Base-by-base conservation (phyloP, 2,888 invertebrate genomes). In the Odontocolon sp. region DNA sequence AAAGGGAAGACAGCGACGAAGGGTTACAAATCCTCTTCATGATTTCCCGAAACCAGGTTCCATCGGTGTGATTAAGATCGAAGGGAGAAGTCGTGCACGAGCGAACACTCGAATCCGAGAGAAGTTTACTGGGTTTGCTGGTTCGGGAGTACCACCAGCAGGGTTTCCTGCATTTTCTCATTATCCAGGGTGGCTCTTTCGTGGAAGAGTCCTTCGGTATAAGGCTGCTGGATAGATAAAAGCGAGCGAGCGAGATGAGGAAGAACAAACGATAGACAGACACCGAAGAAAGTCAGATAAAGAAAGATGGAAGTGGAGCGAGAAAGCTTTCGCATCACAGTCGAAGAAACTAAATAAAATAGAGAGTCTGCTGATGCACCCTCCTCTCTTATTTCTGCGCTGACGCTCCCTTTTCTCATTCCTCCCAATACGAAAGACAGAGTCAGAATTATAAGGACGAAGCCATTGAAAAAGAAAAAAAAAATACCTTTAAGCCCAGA, bases 141-240 rank as follows among this genome's bases (percentile, higher is more conserved):
- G 75, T 77, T 26, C 26, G 31, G 50, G 23, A 28, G 52, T 52
- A 36, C 45, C 31, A 52, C 56, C 67, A 31, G 66, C 38, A 23
- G 82, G 79, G 79, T 81, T 83, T 84, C 81, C 82, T 83, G 82
- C 80, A 83, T 85, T 85, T 85, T 85, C 85, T 85, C 85, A 85
- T 85, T 85, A 85, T 83, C 83, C 66, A 33, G 63, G 75, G 21
- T 74, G 47, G 78, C 69, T 78, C 66, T 57, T 54, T 54, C 57
- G 57, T 67, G 59, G 40, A 50, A 67, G 64, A 69, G 66, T 52
- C 36, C 64, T 61, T 67, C 64, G 57, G 38, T 18, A 18, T 31
- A 38, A 26, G 28, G 38, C 33, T 18, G 31, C 40, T 38, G n/a
- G 26, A 14, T 23, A 23, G 31, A 16, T 9, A 8, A 36, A 63